phyloP scores from a whole-genome alignment of 2,797 vertebrate species.

The Danio aesculapii region DNA sequence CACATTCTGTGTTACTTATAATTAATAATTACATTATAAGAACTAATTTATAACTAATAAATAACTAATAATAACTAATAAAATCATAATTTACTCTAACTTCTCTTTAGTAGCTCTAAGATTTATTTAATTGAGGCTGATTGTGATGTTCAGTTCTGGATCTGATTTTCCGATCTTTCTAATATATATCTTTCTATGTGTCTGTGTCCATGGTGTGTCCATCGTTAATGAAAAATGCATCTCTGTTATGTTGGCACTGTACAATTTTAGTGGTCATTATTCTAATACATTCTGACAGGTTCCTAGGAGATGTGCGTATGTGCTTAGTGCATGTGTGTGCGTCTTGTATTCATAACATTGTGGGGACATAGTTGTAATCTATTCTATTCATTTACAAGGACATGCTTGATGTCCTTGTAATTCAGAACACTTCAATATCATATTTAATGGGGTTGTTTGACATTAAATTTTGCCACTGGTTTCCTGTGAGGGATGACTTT shows the following conservation, averaged over 20 bases:
- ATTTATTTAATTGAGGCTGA: neutral
- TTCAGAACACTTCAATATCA: no score
- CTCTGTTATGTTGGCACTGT: conserved; percentile 1
- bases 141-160: neutral
- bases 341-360: neutral
- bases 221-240: neutral
- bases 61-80: no score
- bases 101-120: neutral
- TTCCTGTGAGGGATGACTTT: no score
- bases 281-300: conserved; percentile 27
- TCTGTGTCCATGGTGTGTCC: neutral
- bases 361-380: no score
- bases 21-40: no score
- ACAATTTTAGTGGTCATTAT: conserved; percentile 27
- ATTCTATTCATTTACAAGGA: no score
- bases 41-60: no score
- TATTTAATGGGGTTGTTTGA: no score
- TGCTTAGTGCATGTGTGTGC: conserved; percentile 1
- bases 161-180: neutral
- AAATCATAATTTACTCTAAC: neutral
- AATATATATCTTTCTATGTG: neutral
- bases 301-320: neutral
- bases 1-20: no score
- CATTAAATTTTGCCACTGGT: no score
- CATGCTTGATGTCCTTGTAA: no score